phyloP scores from a whole-genome alignment of 2,888 invertebrate species.

The Diadegma fenestrale region DNA sequence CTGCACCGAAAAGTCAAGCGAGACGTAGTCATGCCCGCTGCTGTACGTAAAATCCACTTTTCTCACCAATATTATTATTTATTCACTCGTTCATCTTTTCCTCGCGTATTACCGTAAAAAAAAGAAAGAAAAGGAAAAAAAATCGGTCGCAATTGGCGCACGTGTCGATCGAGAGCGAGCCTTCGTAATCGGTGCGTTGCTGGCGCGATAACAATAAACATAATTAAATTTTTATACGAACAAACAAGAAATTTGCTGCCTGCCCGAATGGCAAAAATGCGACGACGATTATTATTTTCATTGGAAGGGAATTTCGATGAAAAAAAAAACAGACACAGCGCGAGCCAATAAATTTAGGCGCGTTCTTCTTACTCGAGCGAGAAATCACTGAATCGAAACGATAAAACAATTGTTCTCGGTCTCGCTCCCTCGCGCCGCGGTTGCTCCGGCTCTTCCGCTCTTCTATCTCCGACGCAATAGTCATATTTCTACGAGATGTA shows the following conservation, averaged over 20 bases:
- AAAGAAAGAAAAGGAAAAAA: slow-evolving; percentile 28
- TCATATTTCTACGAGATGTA: slow-evolving; percentile 74
- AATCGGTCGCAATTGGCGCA: slow-evolving; percentile 24
- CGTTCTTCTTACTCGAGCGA: slow-evolving; percentile 37
- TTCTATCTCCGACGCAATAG: slow-evolving; percentile 61
- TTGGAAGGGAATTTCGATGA: neutral
- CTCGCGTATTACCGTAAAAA: slow-evolving; percentile 19
- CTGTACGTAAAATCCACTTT: slow-evolving; percentile 59
- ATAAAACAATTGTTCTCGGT: slow-evolving; percentile 73
- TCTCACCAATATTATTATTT: slow-evolving; percentile 68
- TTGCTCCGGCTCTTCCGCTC: slow-evolving; percentile 6
- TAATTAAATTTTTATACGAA: neutral
- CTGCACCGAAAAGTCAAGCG: slow-evolving; percentile 44
- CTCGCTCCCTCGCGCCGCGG: neutral
- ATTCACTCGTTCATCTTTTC: slow-evolving; percentile 68
- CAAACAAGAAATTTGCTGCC: neutral
- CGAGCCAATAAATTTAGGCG: slow-evolving; percentile 14
- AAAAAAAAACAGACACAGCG: neutral
- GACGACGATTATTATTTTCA: neutral
- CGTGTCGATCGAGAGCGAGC: slow-evolving; percentile 4
- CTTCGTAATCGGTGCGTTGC: no score
- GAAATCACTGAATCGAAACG: slow-evolving; percentile 72
- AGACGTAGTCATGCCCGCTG: neutral
- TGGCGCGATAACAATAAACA: neutral
- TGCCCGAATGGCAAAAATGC: neutral